Evolutionary conservation across 2,888 invertebrate genomes (phyloP).

Genomic region (Eupithecia abbreviata): DNA sequence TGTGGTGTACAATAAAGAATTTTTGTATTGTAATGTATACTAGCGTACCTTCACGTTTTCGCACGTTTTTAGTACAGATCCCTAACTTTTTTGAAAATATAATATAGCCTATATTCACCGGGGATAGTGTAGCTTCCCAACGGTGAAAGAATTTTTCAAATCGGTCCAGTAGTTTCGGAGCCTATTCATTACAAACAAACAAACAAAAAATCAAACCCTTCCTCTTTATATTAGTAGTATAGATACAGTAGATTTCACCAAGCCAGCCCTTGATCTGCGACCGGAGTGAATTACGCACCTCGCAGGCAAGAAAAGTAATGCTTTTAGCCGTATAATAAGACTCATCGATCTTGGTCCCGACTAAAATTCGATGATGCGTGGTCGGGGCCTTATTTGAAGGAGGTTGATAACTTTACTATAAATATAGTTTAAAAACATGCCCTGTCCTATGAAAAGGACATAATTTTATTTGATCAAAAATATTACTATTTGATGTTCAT

Average conservation of each 20-base stretch:
- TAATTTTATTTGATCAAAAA: neutral
- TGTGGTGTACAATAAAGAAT: too few relatives aligned
- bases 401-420: slow-evolving; percentile 1
- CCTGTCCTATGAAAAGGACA: neutral
- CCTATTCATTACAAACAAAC: too few relatives aligned
- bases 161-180: too few relatives aligned
- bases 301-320: slow-evolving; percentile 42
- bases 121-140: too few relatives aligned
- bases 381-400: slow-evolving; percentile 22
- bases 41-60: too few relatives aligned
- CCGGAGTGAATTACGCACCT: slow-evolving; percentile 42
- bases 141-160: too few relatives aligned
- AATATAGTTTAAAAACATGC: neutral
- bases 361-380: slow-evolving; percentile 38
- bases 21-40: too few relatives aligned
- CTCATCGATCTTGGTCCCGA: slow-evolving; percentile 40
- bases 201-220: too few relatives aligned
- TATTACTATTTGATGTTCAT: too few relatives aligned
- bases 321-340: slow-evolving; percentile 43
- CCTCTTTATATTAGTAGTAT: neutral
- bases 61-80: too few relatives aligned
- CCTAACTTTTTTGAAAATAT: too few relatives aligned
- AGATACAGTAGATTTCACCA: neutral
- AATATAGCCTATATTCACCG: too few relatives aligned
- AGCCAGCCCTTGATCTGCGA: slow-evolving; percentile 23